These are phyloP conservation scores for Helicoverpa armigera DNA, from an alignment of 1,140 invertebrate species.

Conservation along the genomic window DNA sequence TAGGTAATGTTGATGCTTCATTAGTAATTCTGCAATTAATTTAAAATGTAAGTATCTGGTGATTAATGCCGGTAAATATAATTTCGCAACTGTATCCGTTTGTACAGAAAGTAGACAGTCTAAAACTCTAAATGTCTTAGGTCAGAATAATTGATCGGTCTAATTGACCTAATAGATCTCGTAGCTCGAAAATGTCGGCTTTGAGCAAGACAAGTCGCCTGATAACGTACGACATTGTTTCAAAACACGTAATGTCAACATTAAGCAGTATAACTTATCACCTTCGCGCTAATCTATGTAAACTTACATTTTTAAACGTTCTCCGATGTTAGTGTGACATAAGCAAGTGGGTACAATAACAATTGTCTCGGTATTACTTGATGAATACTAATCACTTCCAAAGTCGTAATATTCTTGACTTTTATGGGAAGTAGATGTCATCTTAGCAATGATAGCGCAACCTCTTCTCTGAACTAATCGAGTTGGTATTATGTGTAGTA, in stretches of 20 bases:
- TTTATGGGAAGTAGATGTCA: not conserved
- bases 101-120: not conserved
- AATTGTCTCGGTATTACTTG: not conserved
- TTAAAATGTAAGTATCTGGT: no score
- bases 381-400: slow-evolving; percentile 11
- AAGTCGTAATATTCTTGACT: slow-evolving; percentile 9
- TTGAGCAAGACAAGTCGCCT: not conserved
- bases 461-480: no score
- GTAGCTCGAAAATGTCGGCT: not conserved
- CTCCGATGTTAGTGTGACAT: not conserved
- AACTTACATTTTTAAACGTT: slow-evolving; percentile 10
- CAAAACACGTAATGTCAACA: slow-evolving; percentile 26
- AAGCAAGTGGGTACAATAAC: not conserved
- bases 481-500: no score
- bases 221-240: slow-evolving; percentile 25
- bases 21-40: not conserved
- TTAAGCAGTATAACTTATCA: slow-evolving; percentile 10
- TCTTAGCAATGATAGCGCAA: not conserved
- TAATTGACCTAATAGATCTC: slow-evolving; percentile 41
- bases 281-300: slow-evolving; percentile 18
- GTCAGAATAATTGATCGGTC: slow-evolving; percentile 26
- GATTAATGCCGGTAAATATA: no score
- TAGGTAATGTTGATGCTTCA: no score
- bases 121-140: not conserved
- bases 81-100: not conserved